These are phyloP conservation scores for Drosophila varians DNA, from an alignment of 1,140 invertebrate species.

Conservation along the genomic window DNA sequence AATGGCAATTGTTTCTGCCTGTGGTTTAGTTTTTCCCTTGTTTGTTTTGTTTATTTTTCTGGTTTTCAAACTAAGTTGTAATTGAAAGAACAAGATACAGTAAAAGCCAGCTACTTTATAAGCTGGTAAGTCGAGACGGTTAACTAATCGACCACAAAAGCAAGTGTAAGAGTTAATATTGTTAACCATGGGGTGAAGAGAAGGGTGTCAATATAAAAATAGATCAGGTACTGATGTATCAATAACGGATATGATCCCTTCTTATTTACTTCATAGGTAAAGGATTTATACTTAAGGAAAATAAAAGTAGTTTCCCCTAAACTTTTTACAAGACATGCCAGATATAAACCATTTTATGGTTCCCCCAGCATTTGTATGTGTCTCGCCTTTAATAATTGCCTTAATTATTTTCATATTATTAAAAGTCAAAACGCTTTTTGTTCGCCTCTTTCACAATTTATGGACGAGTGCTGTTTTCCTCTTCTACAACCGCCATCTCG, in stretches of 20 bases:
- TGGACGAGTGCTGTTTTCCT: conserved; percentile 1
- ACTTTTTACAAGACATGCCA: conserved; percentile 37
- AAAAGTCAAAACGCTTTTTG: conserved; percentile 79
- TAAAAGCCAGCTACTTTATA: conserved; percentile 8
- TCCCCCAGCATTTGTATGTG: conserved; percentile 20
- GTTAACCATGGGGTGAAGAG: not conserved
- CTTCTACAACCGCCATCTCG: conserved; percentile 8
- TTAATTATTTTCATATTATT: conserved; percentile 82
- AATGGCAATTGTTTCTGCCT: conserved; percentile 60
- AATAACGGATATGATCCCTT: not conserved
- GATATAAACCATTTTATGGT: conserved; percentile 57
- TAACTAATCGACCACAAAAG: conserved; percentile 63
- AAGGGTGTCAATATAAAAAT: not conserved
- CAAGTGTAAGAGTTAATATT: not conserved
- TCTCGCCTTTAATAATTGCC: conserved; percentile 62
- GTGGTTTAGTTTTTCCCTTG: conserved; percentile 33
- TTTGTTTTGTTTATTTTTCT: not conserved
- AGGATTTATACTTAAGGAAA: no score
- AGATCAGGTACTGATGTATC: not conserved
- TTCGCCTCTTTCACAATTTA: conserved; percentile 53
- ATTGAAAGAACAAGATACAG: not conserved
- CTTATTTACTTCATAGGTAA: no score
- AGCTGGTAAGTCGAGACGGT: conserved; percentile 41
- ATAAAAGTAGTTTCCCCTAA: not conserved
- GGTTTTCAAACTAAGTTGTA: conserved; percentile 3